Evolutionary conservation across 2,888 invertebrate genomes (phyloP).

Genomic region (Hyalella azteca): DNA sequence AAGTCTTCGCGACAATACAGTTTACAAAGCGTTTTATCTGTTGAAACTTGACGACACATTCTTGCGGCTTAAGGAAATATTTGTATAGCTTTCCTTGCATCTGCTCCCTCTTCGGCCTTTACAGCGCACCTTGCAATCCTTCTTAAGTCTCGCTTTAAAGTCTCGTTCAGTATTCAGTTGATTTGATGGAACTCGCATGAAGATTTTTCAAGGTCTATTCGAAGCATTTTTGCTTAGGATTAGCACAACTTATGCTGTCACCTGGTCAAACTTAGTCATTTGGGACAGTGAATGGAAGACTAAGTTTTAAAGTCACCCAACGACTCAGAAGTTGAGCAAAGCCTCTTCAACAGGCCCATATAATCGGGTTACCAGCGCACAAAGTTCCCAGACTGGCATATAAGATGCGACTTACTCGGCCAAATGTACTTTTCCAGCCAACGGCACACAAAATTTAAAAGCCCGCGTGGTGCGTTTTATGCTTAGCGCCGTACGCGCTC

Average conservation of each 20-base stretch:
- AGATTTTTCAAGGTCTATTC: not conserved
- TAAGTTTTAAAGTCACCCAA: constrained; percentile 12
- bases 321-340: constrained; percentile 1
- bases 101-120: too few species aligned
- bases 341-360: constrained; percentile 7
- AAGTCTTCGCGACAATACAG: too few species aligned
- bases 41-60: too few species aligned
- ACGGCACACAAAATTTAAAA: not conserved
- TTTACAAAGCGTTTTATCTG: too few species aligned
- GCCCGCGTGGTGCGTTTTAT: too few species aligned
- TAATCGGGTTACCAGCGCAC: constrained; percentile 3
- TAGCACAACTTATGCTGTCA: constrained; percentile 22
- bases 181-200: not conserved
- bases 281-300: constrained; percentile 15
- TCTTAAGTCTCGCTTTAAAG: too few species aligned
- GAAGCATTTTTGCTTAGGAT: constrained; percentile 11
- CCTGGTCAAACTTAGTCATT: constrained; percentile 24
- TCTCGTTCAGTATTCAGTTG: too few species aligned
- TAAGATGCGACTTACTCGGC: not conserved
- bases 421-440: not conserved
- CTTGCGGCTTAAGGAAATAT: too few species aligned
- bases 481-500: too few species aligned
- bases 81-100: too few species aligned
- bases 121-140: too few species aligned
- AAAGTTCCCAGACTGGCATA: not conserved